Percentiles rank a stretch among this genome's conserved stretches.
phyloP scores from a whole-genome alignment of 2,113 vertebrate genomes.

The Sinocyclocheilus anshuiensis region DNA sequence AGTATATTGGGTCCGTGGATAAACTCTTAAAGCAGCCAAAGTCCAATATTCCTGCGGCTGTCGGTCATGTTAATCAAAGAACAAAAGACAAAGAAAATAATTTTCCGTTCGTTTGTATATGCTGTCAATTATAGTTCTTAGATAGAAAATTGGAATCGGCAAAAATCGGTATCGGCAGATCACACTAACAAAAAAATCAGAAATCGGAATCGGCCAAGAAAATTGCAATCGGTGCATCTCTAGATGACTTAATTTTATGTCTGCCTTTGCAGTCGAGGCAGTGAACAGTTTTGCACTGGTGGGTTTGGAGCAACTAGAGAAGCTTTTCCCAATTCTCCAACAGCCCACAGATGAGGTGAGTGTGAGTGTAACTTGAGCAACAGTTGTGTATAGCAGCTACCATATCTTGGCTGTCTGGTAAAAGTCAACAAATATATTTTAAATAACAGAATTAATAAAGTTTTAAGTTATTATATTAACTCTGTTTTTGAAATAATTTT shows the following conservation, averaged over 20 bases:
- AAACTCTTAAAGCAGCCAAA: too few species aligned
- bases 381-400: background rate
- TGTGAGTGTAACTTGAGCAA: background rate
- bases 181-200: too few species aligned
- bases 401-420: background rate
- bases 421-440: background rate
- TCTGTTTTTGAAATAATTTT: background rate
- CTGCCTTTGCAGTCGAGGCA: slow-evolving; percentile 62
- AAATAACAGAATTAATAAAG: background rate
- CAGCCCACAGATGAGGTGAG: slow-evolving; percentile 73
- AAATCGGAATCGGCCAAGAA: too few species aligned
- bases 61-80: too few species aligned
- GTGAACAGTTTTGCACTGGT: slow-evolving; percentile 67
- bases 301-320: slow-evolving; percentile 72
- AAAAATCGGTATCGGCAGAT: too few species aligned
- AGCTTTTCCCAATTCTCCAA: slow-evolving; percentile 69
- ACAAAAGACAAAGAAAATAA: too few species aligned
- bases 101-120: too few species aligned
- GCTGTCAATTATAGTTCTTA: too few species aligned
- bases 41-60: too few species aligned
- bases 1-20: too few species aligned
- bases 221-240: too few species aligned
- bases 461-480: background rate
- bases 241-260: background rate
- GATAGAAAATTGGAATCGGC: too few species aligned